Conservation (phyloP, 2,888 invertebrate genomes). For the Heliconius ethilla region DNA sequence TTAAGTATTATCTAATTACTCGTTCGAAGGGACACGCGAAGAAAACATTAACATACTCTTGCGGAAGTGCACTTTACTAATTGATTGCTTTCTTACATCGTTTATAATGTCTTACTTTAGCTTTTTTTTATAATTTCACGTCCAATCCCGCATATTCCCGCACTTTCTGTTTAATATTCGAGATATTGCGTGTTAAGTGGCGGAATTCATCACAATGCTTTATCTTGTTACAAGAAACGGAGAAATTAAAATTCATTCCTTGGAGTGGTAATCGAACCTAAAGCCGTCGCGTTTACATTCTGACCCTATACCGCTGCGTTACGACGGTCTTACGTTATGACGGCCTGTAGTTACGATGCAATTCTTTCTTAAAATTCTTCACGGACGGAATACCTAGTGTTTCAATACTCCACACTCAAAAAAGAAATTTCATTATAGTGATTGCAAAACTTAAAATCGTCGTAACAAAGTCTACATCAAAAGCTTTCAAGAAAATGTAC, state of each 20-base stretch:
- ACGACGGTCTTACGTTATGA: too few species aligned
- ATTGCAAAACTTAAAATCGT: not conserved
- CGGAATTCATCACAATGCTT: too few species aligned
- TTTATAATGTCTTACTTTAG: constrained; percentile 20
- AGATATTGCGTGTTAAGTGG: too few species aligned
- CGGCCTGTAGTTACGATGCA: too few species aligned
- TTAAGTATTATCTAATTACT: constrained; percentile 28
- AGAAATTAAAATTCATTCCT: too few species aligned
- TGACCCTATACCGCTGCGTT: too few species aligned
- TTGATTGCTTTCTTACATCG: constrained; percentile 49
- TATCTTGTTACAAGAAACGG: too few species aligned
- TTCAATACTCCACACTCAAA: not conserved
- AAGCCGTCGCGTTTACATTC: too few species aligned
- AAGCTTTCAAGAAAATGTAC: constrained; percentile 57
- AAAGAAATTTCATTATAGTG: not conserved
- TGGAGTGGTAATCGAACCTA: too few species aligned
- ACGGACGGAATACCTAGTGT: too few species aligned
- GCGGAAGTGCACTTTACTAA: constrained; percentile 60
- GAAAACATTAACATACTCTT: constrained; percentile 61
- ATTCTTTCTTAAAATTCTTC: too few species aligned
- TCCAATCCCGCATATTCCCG: not conserved
- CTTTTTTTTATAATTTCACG: not conserved
- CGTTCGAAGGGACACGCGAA: constrained; percentile 55
- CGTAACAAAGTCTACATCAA: constrained; percentile 34
- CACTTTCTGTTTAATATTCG: too few species aligned